Evolutionary conservation across 2,113 vertebrate genomes (phyloP), one percentile per base, ranked within the genome.

Genomic region (Oncorhynchus kisutch): DNA sequence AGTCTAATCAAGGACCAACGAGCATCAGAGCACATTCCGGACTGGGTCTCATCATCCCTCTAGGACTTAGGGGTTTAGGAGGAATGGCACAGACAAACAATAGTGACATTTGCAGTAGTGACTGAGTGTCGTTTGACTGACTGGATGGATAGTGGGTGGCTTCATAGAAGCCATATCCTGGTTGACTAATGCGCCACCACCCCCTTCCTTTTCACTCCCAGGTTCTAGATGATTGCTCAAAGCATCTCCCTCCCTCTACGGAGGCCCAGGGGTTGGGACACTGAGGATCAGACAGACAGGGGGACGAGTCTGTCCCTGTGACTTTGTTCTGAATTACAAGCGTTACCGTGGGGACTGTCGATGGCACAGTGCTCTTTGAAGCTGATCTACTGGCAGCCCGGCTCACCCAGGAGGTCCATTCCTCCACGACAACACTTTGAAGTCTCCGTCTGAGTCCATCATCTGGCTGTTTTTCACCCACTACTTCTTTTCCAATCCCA

Each of bases 301-400:
- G 45, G 60, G 62, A 64, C 12, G 34, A 12, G 64, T 48, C 45
- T 71, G 70, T 67, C 70, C 31, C 24, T 29, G 31, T 0, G 6
- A 57, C 73, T 87, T 82, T 89, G 84, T 86, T 90, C 72, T 85
- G 81, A n/a, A 49, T 81, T 86, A 74, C 74, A 78, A 79, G 77
- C 73, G 78, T 85, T 82, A 78, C 14, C 16, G 73, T 67, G 24
- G 14, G 71, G 64, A 73, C n/a, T 59, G 78, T 60, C 70, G 83
- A 84, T 0, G 34, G 48, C 72, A 49, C 16, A 25, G 76, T 11
- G 1, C 69, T 77, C 78, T 86, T 82, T 86, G 72, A 83, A 78
- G 72, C 60, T 34, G 81, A 75, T 78, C 74, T 76, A 74, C 39
- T 59, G 76, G 76, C 72, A 73, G 69, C 51, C 74, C 0, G 45